phyloP scores from a whole-genome alignment of 1,140 invertebrate species.

The Drosophila subobscura region DNA sequence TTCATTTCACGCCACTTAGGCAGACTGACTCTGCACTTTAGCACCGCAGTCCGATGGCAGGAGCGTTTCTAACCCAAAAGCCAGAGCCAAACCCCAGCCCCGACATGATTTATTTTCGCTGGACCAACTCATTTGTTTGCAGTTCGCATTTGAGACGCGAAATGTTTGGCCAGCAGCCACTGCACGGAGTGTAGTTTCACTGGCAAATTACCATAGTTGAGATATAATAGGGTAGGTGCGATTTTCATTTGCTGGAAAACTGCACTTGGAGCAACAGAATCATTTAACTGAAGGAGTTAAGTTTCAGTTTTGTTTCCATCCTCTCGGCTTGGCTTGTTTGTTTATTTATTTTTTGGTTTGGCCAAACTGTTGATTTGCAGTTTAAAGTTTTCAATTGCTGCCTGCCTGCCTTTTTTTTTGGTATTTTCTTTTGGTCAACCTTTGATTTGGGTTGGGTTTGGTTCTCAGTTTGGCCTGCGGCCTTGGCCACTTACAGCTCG shows the following conservation, averaged over 20 bases:
- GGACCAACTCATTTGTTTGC: slow-evolving; percentile 67
- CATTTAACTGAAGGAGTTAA: slow-evolving; percentile 4
- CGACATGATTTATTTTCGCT: slow-evolving; percentile 66
- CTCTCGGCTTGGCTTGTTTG: not conserved
- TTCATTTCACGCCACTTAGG: slow-evolving; percentile 58
- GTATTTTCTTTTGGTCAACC: slow-evolving; percentile 11
- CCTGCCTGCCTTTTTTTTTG: not conserved
- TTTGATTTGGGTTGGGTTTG: slow-evolving; percentile 41
- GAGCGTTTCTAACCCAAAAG: slow-evolving; percentile 34
- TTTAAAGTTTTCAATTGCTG: slow-evolving; percentile 1
- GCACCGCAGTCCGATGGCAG: slow-evolving; percentile 29
- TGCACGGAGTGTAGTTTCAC: slow-evolving; percentile 13
- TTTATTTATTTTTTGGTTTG: not conserved
- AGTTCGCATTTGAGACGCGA: slow-evolving; percentile 41
- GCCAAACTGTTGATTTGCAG: not conserved
- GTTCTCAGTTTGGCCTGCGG: slow-evolving; percentile 39
- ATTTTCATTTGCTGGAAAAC: slow-evolving; percentile 51
- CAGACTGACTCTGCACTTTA: slow-evolving; percentile 52
- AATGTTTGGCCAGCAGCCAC: slow-evolving; percentile 18
- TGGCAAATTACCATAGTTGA: slow-evolving; percentile 45
- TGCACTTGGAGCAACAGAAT: slow-evolving; percentile 34
- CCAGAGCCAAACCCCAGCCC: slow-evolving; percentile 10
- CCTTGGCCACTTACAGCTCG: slow-evolving; percentile 53
- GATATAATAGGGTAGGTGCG: slow-evolving; percentile 51
- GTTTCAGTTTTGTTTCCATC: slow-evolving; percentile 2